A percentile compares a stretch with the other conserved stretches of the same genome.
Conservation (phyloP, 1,140 invertebrate species). For the Euwallacea fornicatus region DNA sequence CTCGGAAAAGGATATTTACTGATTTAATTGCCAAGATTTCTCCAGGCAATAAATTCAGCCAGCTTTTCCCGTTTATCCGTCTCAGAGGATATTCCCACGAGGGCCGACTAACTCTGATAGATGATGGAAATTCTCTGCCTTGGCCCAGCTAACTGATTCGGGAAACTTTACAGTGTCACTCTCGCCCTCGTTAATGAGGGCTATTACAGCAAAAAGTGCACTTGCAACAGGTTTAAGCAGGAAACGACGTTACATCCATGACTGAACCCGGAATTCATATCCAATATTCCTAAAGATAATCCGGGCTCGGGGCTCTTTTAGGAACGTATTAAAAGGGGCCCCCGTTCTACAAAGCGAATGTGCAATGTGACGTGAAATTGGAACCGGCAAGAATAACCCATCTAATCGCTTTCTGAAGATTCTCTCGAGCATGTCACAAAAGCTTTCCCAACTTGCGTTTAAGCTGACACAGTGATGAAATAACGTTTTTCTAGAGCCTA, state of each 20-base stretch:
- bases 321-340: constrained; percentile 39
- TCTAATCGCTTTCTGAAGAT: constrained; percentile 44
- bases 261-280: constrained; percentile 39
- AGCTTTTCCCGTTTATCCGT: constrained; percentile 26
- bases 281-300: constrained; percentile 39
- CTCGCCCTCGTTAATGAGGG: no score
- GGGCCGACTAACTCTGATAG: constrained; percentile 27
- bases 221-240: constrained; percentile 9
- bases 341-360: constrained; percentile 41
- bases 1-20: constrained; percentile 29
- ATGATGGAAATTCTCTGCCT: constrained; percentile 17
- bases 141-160: not conserved
- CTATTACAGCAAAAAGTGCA: not conserved
- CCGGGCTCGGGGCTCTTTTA: constrained; percentile 23
- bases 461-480: constrained; percentile 34
- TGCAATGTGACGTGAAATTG: constrained; percentile 48
- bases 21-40: constrained; percentile 33
- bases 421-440: constrained; percentile 36
- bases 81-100: constrained; percentile 18
- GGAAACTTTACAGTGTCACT: not conserved
- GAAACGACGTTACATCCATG: constrained; percentile 29
- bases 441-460: constrained; percentile 33
- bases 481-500: constrained; percentile 32
- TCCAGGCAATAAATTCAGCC: constrained; percentile 24
- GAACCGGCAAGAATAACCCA: constrained; percentile 48